Conservation (phyloP, 2,888 invertebrate genomes). For the Tethea ocularis region DNA sequence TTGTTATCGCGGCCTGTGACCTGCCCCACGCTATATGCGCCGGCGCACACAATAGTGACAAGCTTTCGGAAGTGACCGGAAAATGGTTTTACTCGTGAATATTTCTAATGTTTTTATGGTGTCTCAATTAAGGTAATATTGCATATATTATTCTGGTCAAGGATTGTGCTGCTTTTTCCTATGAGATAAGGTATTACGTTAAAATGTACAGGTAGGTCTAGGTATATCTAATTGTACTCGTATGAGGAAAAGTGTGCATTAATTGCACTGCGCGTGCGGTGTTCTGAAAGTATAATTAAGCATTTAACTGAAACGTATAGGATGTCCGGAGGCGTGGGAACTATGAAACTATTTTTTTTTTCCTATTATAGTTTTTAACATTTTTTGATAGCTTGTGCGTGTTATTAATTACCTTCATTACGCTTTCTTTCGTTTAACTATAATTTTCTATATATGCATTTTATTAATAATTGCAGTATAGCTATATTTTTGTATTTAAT, state of each 20-base stretch:
- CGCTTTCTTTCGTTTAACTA: background rate
- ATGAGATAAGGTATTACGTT: conserved; percentile 12
- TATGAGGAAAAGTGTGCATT: conserved; percentile 46
- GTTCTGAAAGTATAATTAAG: conserved; percentile 46
- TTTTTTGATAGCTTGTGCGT: background rate
- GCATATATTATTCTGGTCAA: conserved; percentile 1
- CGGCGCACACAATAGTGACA: conserved; percentile 35
- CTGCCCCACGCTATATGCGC: conserved; percentile 29
- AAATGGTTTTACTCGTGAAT: conserved; percentile 24
- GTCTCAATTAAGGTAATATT: conserved; percentile 20
- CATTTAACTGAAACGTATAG: conserved; percentile 34
- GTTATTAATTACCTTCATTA: background rate
- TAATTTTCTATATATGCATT: background rate
- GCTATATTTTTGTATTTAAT: too few relatives aligned
- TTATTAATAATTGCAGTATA: too few relatives aligned
- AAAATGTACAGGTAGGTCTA: conserved; percentile 11
- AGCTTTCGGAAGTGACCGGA: conserved; percentile 44
- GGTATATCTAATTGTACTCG: conserved; percentile 6
- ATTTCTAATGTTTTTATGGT: conserved; percentile 22
- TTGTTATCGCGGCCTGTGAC: conserved; percentile 29
- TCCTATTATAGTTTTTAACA: conserved; percentile 18
- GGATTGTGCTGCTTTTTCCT: conserved; percentile 7
- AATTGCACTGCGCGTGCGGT: conserved; percentile 42
- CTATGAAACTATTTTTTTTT: conserved; percentile 47
- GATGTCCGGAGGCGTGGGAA: conserved; percentile 50